Evolutionary conservation across 2,113 vertebrate species (phyloP), one percentile per base, ranked within the genome.

Genomic region (Thunnus thynnus): DNA sequence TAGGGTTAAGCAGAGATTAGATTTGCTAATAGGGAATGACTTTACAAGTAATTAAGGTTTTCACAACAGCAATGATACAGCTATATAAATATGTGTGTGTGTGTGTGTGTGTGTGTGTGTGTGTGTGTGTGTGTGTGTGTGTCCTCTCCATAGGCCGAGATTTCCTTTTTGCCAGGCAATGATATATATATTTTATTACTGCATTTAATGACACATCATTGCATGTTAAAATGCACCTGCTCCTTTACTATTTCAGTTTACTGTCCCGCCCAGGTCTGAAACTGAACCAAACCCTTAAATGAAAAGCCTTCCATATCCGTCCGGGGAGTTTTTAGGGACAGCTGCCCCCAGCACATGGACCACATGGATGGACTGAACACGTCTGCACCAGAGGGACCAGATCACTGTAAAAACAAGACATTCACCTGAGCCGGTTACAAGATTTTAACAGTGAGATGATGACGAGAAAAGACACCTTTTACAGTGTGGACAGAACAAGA

Each of bases 1-100:
- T 82, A 64, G 63, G 77, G 69, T 80, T 73, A 69, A n/a, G 17
- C 25, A 46, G 47, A 32, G 41, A 51, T 79, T 79, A 68, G 47
- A 51, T 60, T 7, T 30, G 10, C 13, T 58, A 46, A 61, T 44
- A 47, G 36, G 8, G 47, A 74, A 44, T 62, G 1, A 71, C 36
- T 51, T 63, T 22, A 62, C n/a, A 63, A 48, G 62, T 47, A 72
- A 72, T 64, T 60, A 52, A 70, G 75, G 41, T 18, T 48, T 54
- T 78, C 18, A 75, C n/a, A 54, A 10, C 16, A n/a, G 3, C 61
- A 27, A 13, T 50, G 30, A 79, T 52, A 4, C 22, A 18, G 36
- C 44, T 47, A 18, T 57, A 30, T 30, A 30, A 30, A 30, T 30
- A 30, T 30, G 36, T 41, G 36, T 41, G 9, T 9, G 9, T 41